phyloP scores from a whole-genome alignment of 2,888 invertebrate species.

The Lamellibrachia columna region DNA sequence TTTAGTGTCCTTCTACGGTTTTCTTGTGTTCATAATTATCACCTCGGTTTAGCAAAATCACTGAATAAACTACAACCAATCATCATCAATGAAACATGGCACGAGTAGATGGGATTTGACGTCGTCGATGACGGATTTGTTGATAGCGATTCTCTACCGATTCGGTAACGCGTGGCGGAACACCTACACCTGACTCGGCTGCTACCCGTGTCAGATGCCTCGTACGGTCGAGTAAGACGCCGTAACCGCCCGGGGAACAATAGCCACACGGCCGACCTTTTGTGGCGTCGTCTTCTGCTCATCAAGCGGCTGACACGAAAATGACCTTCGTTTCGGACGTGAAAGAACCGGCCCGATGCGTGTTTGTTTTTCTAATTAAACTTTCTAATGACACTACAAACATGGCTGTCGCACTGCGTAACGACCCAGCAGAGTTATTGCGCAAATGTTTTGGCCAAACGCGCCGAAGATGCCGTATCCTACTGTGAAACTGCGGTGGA shows the following conservation, averaged over 20 bases:
- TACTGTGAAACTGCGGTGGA: neutral
- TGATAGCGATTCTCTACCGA: neutral
- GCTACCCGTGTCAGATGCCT: constrained; percentile 2
- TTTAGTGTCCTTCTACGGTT: neutral
- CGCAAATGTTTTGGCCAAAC: neutral
- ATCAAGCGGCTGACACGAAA: constrained; percentile 12
- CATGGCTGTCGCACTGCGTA: neutral
- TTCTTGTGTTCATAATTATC: neutral
- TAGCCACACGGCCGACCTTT: neutral
- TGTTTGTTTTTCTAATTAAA: constrained; percentile 16
- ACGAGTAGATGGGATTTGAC: neutral
- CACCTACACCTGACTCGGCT: neutral
- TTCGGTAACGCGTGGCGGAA: neutral
- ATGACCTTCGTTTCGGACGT: neutral
- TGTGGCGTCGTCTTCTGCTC: neutral
- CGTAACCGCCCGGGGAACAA: neutral
- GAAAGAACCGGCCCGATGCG: neutral
- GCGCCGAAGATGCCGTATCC: neutral
- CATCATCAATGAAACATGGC: neutral
- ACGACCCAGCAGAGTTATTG: neutral
- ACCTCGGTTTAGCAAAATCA: neutral
- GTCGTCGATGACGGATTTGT: neutral
- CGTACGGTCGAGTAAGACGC: neutral
- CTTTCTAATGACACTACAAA: neutral
- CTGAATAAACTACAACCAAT: too few relatives aligned